Evolutionary conservation across 2,113 vertebrate genomes (phyloP).

Genomic region (Oryzias curvinotus): DNA sequence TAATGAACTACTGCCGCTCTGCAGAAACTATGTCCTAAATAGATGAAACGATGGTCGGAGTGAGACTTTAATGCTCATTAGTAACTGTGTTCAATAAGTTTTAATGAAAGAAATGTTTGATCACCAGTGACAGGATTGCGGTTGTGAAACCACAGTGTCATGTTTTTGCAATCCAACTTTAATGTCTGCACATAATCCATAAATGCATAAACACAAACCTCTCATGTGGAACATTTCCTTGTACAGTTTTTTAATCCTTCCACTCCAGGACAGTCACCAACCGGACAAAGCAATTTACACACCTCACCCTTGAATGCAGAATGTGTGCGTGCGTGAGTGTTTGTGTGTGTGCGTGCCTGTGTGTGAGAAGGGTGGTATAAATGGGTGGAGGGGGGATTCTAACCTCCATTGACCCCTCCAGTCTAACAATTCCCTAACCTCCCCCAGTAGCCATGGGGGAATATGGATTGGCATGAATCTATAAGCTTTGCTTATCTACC

Average conservation of each 20-base stretch:
- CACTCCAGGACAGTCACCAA: neutral
- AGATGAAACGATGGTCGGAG: too few relatives aligned
- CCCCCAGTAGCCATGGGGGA: slow-evolving; percentile 53
- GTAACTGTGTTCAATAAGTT: neutral
- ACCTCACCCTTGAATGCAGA: neutral
- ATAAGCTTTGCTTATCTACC: slow-evolving; percentile 47
- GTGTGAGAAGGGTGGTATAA: neutral
- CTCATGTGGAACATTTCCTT: neutral
- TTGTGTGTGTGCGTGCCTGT: too few relatives aligned
- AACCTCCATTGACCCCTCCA: slow-evolving; percentile 34
- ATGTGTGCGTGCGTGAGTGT: too few relatives aligned
- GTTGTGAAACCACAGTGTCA: neutral
- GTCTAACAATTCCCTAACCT: slow-evolving; percentile 51
- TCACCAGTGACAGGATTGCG: neutral
- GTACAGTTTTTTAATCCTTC: neutral
- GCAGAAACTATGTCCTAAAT: too few relatives aligned
- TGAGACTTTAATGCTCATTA: too few relatives aligned
- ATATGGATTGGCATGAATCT: slow-evolving; percentile 60
- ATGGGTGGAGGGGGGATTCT: slow-evolving; percentile 2
- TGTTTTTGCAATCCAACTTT: neutral
- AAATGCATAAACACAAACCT: neutral
- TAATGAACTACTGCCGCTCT: too few relatives aligned
- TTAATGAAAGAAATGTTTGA: neutral
- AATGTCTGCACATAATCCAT: neutral
- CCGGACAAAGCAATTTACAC: neutral